These are phyloP conservation scores for Cheilosia urbana DNA, from an alignment of 2,888 invertebrate species.

Conservation along the genomic window DNA sequence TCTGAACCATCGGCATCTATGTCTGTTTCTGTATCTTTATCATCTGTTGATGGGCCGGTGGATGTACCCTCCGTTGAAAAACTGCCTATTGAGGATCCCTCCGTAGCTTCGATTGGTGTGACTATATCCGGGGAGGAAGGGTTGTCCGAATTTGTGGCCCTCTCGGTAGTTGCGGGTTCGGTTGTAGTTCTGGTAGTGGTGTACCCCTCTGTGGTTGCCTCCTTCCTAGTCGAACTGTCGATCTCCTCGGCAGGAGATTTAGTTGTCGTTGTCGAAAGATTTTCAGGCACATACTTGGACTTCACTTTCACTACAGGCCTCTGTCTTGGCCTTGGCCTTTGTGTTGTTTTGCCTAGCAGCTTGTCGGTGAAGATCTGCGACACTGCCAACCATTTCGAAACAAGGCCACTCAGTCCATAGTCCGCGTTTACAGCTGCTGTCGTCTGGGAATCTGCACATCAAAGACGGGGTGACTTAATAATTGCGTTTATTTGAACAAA, in stretches of 20 bases:
- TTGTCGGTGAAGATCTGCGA: constrained; percentile 16
- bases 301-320: constrained; percentile 49
- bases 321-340: constrained; percentile 46
- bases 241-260: constrained; percentile 25
- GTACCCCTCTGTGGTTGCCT: background rate
- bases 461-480: too few species aligned
- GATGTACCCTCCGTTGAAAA: background rate
- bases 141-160: background rate
- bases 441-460: constrained; percentile 17
- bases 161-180: background rate
- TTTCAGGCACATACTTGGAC: constrained; percentile 17
- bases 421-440: constrained; percentile 1
- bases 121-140: background rate
- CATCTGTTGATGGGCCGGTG: background rate
- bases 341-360: background rate
- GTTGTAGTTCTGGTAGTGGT: constrained; percentile 1
- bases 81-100: background rate
- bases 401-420: constrained; percentile 18
- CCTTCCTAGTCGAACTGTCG: constrained; percentile 28
- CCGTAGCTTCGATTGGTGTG: background rate
- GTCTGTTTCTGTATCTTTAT: background rate
- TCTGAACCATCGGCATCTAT: background rate
- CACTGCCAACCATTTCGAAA: constrained; percentile 45
- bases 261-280: constrained; percentile 6
- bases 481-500: background rate